Evolutionary conservation across 2,113 vertebrate species (phyloP).

Genomic region (Oncorhynchus clarkii): DNA sequence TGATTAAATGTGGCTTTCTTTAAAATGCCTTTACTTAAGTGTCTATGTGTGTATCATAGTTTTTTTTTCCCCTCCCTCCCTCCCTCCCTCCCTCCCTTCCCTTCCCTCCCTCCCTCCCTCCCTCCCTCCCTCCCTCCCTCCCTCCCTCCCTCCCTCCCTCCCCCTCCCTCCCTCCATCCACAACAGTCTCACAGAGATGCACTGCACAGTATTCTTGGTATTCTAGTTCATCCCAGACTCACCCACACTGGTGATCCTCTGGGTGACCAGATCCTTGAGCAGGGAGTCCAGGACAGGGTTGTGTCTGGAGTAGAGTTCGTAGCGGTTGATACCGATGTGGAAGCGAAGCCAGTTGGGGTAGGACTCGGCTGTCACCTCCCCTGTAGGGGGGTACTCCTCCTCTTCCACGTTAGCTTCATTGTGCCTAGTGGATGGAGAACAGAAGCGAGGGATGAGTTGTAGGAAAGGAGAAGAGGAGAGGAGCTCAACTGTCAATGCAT

Average conservation of each 20-base stretch:
- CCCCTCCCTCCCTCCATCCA: too few relatives aligned
- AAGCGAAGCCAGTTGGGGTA: slow-evolving; percentile 99
- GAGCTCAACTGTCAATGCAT: too few relatives aligned
- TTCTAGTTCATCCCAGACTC: slow-evolving; percentile 59
- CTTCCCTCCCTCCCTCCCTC: too few relatives aligned
- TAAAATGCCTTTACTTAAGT: too few relatives aligned
- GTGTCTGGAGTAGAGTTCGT: slow-evolving; percentile 91
- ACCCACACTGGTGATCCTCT: slow-evolving; percentile 97
- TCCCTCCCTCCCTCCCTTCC: too few relatives aligned
- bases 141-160: too few relatives aligned
- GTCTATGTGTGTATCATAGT: too few relatives aligned
- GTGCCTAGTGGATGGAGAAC: slow-evolving; percentile 71
- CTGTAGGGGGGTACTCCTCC: slow-evolving; percentile 80
- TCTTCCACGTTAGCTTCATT: slow-evolving; percentile 74
- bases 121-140: too few relatives aligned
- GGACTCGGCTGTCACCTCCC: slow-evolving; percentile 79
- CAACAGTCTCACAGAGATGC: too few relatives aligned
- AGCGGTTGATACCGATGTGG: slow-evolving; percentile 96
- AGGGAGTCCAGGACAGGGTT: slow-evolving; percentile 89
- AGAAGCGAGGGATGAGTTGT: not conserved
- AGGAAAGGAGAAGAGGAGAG: not conserved
- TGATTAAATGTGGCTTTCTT: too few relatives aligned
- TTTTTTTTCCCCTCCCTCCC: too few relatives aligned
- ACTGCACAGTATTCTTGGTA: too few relatives aligned
- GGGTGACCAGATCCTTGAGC: slow-evolving; percentile 86